Evolutionary conservation across 1,140 invertebrate genomes (phyloP), one percentile per base, ranked within the genome.

Genomic region (Tetranychus urticae): DNA sequence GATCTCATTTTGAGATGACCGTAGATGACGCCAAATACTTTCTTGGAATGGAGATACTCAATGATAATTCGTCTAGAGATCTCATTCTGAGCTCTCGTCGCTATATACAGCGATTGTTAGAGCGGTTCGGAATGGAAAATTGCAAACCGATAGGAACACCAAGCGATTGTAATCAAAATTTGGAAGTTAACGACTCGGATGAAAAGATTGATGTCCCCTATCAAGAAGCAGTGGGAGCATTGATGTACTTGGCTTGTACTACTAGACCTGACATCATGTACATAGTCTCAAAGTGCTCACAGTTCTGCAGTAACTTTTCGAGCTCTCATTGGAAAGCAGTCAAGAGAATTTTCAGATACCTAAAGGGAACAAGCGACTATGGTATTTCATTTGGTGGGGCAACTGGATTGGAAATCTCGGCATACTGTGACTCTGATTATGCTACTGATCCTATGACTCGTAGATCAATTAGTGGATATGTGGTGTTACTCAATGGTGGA

Each of bases 231-330:
- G 46, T 67, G 23, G 67, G 65, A n/a, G 47, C 60, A 42, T 63
- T 77, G 5, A 70, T 74, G 65, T 76, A 75, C 64, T 54, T 76
- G 6, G 57, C 68, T 6, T 62, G 69, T 31, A 62, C 65, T 0
- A 75, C 73, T 12, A 61, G 75, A 14, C 75, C 76, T 52, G 75
- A 76, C 63, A 74, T 77, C 34, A 58, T 71, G 1, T 74, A 65
- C 66, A 66, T 72, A 39, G 71, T 76, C 0, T 70, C 68, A 62
- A 70, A 69, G 42, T 64, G 75, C 31, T 72, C 71, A 60, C 74
- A 75, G 64, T 77, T 74, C 61, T 71, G 39, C 10, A 50, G 31
- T 13, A 48, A 59, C 23, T 62, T 56, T n/a, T 34, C 45, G 14
- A 34, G 60, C 31, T 36, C 52, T 35, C 71, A 68, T 59, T 69